phyloP scores from a whole-genome alignment of 2,797 vertebrate genomes.

The Hapalemur alaotrensis region DNA sequence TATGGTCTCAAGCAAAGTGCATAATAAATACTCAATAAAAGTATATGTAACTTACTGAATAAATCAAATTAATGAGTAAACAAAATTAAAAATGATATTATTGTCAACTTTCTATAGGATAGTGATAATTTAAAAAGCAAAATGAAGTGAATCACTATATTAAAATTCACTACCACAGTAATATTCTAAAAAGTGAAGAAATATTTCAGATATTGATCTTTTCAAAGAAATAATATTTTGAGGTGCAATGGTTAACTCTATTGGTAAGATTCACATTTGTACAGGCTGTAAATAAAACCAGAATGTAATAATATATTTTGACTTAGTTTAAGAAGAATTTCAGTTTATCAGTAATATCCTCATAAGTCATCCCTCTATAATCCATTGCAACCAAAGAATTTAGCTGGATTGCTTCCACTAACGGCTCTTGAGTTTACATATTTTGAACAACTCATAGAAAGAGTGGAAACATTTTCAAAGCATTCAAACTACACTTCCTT shows the following conservation, averaged over 20 bases:
- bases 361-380: neutral
- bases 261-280: neutral
- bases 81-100: neutral
- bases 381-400: neutral
- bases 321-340: neutral
- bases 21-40: neutral
- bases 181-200: neutral
- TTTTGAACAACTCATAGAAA: constrained; percentile 1
- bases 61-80: neutral
- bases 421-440: constrained; percentile 9
- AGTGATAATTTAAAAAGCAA: neutral
- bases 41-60: neutral
- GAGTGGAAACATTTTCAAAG: neutral
- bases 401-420: neutral
- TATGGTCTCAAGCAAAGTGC: neutral
- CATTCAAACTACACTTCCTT: constrained; percentile 7
- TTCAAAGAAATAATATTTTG: neutral
- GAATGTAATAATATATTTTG: neutral
- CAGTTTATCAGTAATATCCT: neutral
- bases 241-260: neutral
- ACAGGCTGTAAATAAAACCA: neutral
- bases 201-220: neutral
- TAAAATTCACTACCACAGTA: neutral
- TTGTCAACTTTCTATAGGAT: neutral
- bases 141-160: neutral